phyloP scores from a whole-genome alignment of 2,113 vertebrate species.

The Eubucco bourcierii region DNA sequence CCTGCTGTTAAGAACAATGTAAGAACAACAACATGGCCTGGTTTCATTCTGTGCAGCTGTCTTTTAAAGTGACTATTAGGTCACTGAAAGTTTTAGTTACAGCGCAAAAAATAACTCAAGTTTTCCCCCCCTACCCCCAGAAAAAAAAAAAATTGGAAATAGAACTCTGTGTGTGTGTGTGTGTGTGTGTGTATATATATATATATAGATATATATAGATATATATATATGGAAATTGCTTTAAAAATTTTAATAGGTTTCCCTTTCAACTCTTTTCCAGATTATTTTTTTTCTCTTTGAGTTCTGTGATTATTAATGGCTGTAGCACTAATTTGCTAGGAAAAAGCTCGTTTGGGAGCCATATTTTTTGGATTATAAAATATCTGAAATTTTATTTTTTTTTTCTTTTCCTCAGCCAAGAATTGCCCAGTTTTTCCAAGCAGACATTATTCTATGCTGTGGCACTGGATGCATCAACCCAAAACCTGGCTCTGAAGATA shows the following conservation, averaged over 20 bases:
- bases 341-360: constrained; percentile 39
- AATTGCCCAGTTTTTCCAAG: neutral
- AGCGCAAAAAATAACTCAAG: constrained; percentile 27
- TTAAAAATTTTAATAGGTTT: constrained; percentile 38
- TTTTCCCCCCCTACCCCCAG: too few species aligned
- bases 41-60: constrained; percentile 45
- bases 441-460: neutral
- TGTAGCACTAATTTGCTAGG: constrained; percentile 6
- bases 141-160: neutral
- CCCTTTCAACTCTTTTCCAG: constrained; percentile 58
- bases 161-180: neutral
- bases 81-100: constrained; percentile 45
- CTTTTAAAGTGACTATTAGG: constrained; percentile 44
- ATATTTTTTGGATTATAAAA: constrained; percentile 45
- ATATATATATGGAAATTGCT: constrained; percentile 44
- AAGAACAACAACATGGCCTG: neutral
- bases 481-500: neutral
- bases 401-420: constrained; percentile 34
- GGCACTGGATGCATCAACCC: accelerated
- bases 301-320: constrained; percentile 37
- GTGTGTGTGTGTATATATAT: neutral
- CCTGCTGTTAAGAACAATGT: constrained; percentile 57
- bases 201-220: constrained; percentile 37
- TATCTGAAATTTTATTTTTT: constrained; percentile 6
- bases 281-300: neutral